Evolutionary conservation across 2,888 invertebrate genomes (phyloP).

Genomic region (Calameuta filiformis): DNA sequence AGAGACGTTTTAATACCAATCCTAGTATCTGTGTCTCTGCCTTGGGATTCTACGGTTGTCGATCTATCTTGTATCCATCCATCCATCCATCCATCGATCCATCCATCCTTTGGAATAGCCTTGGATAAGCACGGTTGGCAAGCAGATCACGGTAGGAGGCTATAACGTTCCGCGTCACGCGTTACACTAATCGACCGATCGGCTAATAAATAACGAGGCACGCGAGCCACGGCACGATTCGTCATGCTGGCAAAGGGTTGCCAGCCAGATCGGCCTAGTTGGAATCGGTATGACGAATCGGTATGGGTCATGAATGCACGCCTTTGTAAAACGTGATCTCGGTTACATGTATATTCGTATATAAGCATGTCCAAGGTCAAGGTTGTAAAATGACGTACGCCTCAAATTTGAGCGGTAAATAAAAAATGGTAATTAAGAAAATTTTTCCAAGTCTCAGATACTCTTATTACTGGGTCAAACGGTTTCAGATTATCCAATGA

Average conservation of each 20-base stretch:
- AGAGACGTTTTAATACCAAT: constrained; percentile 6
- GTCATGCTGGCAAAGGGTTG: constrained; percentile 59
- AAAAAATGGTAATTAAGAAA: background rate
- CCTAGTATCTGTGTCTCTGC: background rate
- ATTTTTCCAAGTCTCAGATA: background rate
- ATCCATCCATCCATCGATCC: background rate
- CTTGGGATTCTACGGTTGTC: background rate
- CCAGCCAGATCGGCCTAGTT: constrained; percentile 5
- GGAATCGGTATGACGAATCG: constrained; percentile 51
- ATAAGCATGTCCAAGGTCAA: background rate
- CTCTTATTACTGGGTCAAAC: background rate
- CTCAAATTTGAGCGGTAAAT: background rate
- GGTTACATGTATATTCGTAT: background rate
- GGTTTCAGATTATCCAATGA: background rate
- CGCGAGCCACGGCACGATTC: constrained; percentile 39
- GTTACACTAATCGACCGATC: constrained; percentile 50
- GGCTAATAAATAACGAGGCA: constrained; percentile 57
- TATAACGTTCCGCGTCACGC: constrained; percentile 24
- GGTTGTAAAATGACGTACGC: background rate
- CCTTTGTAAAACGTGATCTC: background rate
- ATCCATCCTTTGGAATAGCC: background rate
- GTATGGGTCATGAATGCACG: constrained; percentile 32
- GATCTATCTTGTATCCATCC: background rate
- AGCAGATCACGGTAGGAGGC: background rate
- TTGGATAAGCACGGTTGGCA: background rate